Base-by-base conservation (phyloP, 1,140 invertebrate genomes). In the Popillia japonica region DNA sequence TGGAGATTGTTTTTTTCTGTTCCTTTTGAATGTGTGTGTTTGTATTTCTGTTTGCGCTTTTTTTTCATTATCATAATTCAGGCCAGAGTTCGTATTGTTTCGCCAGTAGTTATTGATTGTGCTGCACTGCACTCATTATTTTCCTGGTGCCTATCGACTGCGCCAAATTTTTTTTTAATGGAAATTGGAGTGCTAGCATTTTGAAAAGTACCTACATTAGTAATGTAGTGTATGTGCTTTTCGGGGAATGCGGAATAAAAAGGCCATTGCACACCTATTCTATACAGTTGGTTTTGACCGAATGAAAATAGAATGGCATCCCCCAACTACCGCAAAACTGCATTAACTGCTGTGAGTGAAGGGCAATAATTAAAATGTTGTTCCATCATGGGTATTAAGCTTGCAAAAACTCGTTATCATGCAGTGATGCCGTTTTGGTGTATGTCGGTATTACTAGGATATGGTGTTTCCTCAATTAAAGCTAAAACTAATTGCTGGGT, bases 161-260 rank as follows among this genome's bases (percentile, higher is more conserved):
- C 22, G 27, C 11, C 20, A 68, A 68, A 23, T 27, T 27, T 68
- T 68, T 34, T 34, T 48, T 55, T 55, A 27, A 68, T 68, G 61
- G 61, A 68, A 68, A 22, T 27, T 27, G 27, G 17, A 68, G 8
- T 34, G 61, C 22, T 68, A 68, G 27, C 27, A 14, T 68, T 68
- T 17, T 22, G 10, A 23, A 68, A 68, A 22, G 61, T 68, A 34
- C 27, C 27, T 34, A 34, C 61, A 68, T 68, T 68, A 27, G 22
- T 68, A 68, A 68, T 68, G 61, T 22, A 68, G 20, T 23, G 22
- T 68, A 10, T 34, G 22, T 68, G 61, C 27, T 68, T 48, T 48
- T 48, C 27, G 27, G 27, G 27, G 27, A 34, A 55, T 23, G 61
- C 17, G 11, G 22, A 68, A 68, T 22, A 27, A 27, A 68, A 68